Percentiles rank a stretch among this genome's conserved stretches.
Evolutionary conservation across 2,888 invertebrate species (phyloP).

Genomic region (Drosophila prostipennis): DNA sequence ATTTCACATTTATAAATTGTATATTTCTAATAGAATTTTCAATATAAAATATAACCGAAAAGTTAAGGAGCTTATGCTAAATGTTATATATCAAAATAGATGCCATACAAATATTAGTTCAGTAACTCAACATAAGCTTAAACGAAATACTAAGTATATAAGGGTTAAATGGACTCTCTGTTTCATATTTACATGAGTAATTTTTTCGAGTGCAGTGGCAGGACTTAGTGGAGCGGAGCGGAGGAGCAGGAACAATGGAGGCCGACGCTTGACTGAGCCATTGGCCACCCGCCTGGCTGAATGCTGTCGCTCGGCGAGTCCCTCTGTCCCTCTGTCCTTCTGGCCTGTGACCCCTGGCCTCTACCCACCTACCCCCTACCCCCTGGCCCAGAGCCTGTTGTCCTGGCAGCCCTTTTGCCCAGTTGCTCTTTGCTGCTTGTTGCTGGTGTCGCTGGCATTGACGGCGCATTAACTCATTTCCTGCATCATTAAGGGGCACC

Average conservation of each 20-base stretch:
- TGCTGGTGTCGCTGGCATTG: constrained; percentile 49
- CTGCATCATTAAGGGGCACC: constrained; percentile 71
- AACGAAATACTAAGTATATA: too few species aligned
- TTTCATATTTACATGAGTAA: too few species aligned
- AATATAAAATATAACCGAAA: too few species aligned
- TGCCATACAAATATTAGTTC: too few species aligned
- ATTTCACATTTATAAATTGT: too few species aligned
- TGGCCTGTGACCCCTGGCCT: background rate
- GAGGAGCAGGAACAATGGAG: constrained; percentile 29
- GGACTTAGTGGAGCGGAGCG: constrained; percentile 9
- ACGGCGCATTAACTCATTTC: constrained; percentile 72
- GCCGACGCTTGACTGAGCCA: constrained; percentile 41
- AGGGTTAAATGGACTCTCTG: too few species aligned
- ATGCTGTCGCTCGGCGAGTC: constrained; percentile 6
- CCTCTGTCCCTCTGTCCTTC: constrained; percentile 4
- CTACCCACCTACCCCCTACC: background rate
- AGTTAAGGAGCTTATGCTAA: too few species aligned
- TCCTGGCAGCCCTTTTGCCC: constrained; percentile 6
- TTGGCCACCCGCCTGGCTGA: constrained; percentile 21
- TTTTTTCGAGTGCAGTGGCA: background rate
- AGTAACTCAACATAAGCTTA: too few species aligned
- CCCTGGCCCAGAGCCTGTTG: background rate
- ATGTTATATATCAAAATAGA: too few species aligned
- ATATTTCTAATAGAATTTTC: too few species aligned
- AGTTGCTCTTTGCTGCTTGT: constrained; percentile 16